Evolutionary conservation across 2,113 vertebrate genomes (phyloP).

Genomic region (Bubalus kerabau): DNA sequence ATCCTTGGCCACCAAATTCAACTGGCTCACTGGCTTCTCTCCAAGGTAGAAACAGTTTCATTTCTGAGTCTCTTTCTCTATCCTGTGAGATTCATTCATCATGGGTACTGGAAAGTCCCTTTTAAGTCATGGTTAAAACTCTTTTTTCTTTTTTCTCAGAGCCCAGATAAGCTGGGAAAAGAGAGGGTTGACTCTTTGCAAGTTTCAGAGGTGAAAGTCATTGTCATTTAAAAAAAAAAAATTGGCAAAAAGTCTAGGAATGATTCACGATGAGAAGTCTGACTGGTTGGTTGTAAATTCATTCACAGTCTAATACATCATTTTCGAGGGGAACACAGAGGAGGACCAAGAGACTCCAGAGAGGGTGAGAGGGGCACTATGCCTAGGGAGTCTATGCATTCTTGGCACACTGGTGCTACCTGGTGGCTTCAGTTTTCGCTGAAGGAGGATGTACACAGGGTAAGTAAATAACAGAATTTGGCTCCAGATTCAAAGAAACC

Average conservation of each 20-base stretch:
- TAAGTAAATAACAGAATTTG: not conserved
- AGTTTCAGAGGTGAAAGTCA: conserved; percentile 66
- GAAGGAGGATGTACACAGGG: not conserved
- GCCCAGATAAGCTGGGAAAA: conserved; percentile 32
- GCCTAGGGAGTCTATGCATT: not conserved
- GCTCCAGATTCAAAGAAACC: not conserved
- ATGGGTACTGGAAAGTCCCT: conserved; percentile 51
- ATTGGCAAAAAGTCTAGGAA: conserved; percentile 57
- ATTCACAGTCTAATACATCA: conserved; percentile 60
- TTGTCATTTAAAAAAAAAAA: conserved; percentile 25
- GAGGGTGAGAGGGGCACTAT: not conserved
- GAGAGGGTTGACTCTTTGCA: conserved; percentile 5
- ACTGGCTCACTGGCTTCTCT: not conserved
- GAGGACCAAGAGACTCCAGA: not conserved
- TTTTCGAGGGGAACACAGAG: not conserved
- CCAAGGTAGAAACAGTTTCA: conserved; percentile 22
- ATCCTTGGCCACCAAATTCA: not conserved
- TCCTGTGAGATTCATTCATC: conserved; percentile 24
- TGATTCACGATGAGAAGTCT: conserved; percentile 63
- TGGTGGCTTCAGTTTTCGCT: not conserved
- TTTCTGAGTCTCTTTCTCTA: not conserved
- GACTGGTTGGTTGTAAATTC: conserved; percentile 49
- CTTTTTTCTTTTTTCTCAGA: not conserved
- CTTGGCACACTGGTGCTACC: not conserved
- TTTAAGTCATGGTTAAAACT: conserved; percentile 9